Base-by-base conservation (phyloP, 2,113 vertebrate genomes). In the Alosa alosa region DNA sequence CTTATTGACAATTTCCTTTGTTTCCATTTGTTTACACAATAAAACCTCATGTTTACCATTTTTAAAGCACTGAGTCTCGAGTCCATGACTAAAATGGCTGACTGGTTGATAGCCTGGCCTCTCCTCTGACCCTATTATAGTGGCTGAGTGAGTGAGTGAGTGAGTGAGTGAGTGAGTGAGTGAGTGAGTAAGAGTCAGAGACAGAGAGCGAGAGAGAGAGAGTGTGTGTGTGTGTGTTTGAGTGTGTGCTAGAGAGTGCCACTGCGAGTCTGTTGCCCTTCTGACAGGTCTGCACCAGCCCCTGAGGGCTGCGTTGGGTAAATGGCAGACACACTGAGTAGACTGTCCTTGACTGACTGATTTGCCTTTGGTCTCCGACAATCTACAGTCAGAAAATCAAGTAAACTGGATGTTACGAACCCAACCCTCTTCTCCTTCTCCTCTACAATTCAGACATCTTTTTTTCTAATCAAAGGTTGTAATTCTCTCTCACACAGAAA, bases 241-340 rank as follows among this genome's bases (percentile, higher is more conserved):
- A 15, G 68, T 75, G 31, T 75, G 64, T 72, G 64, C 13, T 1
- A 13, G n/a, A 9, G 44, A 25, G 83, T 20, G 25, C 25, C 31
- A 31, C 68, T 75, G 31, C 3, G 31, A 75, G 68, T 31, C 31
- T 75, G 68, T 75, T 4, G 31, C 4, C 68, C 68, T 8, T 75
- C 31, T 75, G 10, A 39, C 68, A 75, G 68, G 31, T 75, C 68
- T 75, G 25, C 11, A 15, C 68, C 31, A 13, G 57, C 50, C 85
- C n/a, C 36, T 84, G 57, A 75, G 49, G 9, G 85, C 7, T 31
- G 15, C 6, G 75, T 9, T 75, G 57, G 15, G 57, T 82, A 86
- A 86, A 88, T 88, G 55, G n/a, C 81, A 87, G 10, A 55, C n/a
- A 84, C n/a, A 75, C 84, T 57, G 50, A 83, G 50, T 52, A 47